These are phyloP conservation scores for Drosophila kuntzei DNA, from an alignment of 2,888 invertebrate genomes.

Conservation along the genomic window DNA sequence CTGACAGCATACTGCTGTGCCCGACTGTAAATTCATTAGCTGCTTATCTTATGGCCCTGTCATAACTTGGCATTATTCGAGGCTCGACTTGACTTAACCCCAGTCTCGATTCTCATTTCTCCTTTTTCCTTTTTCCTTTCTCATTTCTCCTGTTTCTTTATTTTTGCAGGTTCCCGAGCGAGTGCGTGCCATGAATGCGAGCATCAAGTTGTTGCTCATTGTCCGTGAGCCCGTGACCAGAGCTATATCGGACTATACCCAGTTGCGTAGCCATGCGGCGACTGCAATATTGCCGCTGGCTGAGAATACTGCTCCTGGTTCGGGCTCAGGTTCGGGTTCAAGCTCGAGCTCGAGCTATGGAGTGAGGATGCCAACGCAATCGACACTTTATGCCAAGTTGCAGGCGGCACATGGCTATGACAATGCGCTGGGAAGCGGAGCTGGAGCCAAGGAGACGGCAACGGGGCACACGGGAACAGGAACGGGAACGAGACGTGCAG, in stretches of 20 bases:
- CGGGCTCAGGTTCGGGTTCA: constrained; percentile 31
- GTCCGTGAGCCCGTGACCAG: constrained; percentile 98
- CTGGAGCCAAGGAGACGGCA: constrained; percentile 71
- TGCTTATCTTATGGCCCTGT: constrained; percentile 35
- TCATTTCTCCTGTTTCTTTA: background rate
- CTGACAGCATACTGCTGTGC: constrained; percentile 16
- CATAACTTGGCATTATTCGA: constrained; percentile 41
- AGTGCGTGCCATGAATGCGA: constrained; percentile 96
- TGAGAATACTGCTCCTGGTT: constrained; percentile 46
- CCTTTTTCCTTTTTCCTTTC: background rate
- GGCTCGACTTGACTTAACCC: constrained; percentile 4
- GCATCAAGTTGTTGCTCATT: constrained; percentile 95
- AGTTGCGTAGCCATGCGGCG: constrained; percentile 93
- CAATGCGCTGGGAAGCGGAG: constrained; percentile 80
- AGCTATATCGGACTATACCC: constrained; percentile 98
- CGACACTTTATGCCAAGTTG: constrained; percentile 80
- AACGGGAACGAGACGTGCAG: constrained; percentile 29
- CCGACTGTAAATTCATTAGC: constrained; percentile 60
- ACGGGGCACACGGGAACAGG: constrained; percentile 21
- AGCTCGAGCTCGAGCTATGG: constrained; percentile 38
- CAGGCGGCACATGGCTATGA: constrained; percentile 81
- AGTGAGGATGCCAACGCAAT: constrained; percentile 60
- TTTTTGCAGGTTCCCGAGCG: constrained; percentile 93
- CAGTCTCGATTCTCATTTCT: background rate
- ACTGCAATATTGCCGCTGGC: constrained; percentile 89